A percentile compares a stretch with the other conserved stretches of the same genome.
Evolutionary conservation across 2,113 vertebrate genomes (phyloP).

Genomic region (Myotis brandtii): DNA sequence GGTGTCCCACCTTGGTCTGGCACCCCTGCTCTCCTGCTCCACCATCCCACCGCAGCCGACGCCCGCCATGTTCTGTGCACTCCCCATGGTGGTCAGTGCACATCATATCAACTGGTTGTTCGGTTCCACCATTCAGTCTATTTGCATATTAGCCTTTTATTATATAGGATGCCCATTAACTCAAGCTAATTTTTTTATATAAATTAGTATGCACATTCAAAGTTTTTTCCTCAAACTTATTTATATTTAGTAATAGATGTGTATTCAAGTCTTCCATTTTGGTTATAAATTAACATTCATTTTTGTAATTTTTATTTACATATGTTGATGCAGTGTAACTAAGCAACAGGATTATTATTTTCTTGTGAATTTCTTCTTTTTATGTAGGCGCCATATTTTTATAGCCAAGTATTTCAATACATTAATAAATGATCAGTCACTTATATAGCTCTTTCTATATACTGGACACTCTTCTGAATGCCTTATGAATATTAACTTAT

Average conservation of each 20-base stretch:
- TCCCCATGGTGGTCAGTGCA: too few species aligned
- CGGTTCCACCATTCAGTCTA: too few species aligned
- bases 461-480: neutral
- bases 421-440: neutral
- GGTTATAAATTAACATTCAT: neutral
- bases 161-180: neutral
- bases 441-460: neutral
- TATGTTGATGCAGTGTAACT: neutral
- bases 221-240: neutral
- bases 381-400: neutral
- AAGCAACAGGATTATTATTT: neutral
- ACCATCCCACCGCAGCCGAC: too few species aligned
- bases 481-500: neutral
- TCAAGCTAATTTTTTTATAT: neutral
- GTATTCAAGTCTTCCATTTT: neutral
- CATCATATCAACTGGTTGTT: too few species aligned
- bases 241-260: neutral
- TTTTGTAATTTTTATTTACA: neutral
- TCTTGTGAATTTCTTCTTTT: conserved; percentile 26
- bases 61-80: too few species aligned
- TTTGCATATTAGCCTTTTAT: too few species aligned
- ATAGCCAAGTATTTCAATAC: neutral
- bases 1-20: too few species aligned
- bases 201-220: neutral
- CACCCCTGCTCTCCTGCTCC: too few species aligned